phyloP scores from a whole-genome alignment of 2,113 vertebrate genomes.

The Emberiza fucata region DNA sequence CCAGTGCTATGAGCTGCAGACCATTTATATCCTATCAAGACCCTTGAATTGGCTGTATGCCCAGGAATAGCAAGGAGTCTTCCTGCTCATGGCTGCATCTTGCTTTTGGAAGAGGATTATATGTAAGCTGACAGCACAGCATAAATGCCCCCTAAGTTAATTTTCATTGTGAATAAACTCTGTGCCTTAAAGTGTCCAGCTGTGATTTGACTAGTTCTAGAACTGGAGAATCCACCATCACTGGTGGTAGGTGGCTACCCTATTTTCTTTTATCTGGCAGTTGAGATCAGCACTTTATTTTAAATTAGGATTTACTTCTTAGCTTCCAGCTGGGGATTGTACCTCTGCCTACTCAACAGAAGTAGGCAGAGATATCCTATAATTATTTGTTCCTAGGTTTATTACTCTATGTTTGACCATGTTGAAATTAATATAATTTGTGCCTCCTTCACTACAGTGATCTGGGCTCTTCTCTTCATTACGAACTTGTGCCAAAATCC shows the following conservation, averaged over 20 bases:
- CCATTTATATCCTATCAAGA: conserved; percentile 17
- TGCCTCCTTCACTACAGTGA: neutral
- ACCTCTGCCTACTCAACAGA: neutral
- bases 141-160: neutral
- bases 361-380: neutral
- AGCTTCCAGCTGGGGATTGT: neutral
- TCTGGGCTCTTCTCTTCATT: neutral
- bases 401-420: neutral
- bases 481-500: neutral
- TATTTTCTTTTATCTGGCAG: neutral
- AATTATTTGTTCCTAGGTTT: neutral
- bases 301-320: neutral
- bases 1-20: neutral
- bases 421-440: neutral
- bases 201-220: neutral
- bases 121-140: neutral
- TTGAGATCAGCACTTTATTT: neutral
- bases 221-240: neutral
- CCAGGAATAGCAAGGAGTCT: neutral
- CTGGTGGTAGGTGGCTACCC: neutral
- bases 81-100: neutral
- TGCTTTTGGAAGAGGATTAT: neutral
- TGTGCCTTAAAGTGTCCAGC: neutral
- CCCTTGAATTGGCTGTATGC: neutral
- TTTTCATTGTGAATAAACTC: neutral